Evolutionary conservation across 2,113 vertebrate species (phyloP).

Genomic region (Oreochromis niloticus): DNA sequence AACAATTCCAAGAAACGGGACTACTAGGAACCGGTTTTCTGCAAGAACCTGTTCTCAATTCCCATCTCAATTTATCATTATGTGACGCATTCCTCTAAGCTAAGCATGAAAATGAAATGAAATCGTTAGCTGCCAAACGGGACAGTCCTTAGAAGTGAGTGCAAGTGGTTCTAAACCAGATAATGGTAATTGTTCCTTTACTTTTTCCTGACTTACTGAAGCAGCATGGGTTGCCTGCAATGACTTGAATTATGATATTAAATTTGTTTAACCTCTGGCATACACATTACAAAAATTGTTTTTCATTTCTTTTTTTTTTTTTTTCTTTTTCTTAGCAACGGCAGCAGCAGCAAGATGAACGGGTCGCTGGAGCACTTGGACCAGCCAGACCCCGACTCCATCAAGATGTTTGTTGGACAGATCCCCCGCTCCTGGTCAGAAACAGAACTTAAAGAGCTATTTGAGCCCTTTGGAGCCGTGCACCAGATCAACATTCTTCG

Average conservation of each 20-base stretch:
- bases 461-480: constrained; percentile 94
- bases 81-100: not conserved
- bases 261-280: not conserved
- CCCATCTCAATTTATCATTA: not conserved
- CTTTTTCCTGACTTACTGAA: not conserved
- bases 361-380: constrained; percentile 95
- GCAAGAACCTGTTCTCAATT: not conserved
- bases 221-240: not conserved
- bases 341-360: constrained; percentile 98
- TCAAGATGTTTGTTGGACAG: constrained; percentile 99
- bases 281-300: not conserved
- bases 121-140: not conserved
- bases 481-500: constrained; percentile 98
- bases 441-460: constrained; percentile 98
- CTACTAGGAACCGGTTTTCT: not conserved
- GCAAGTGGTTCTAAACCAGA: not conserved
- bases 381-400: constrained; percentile 94
- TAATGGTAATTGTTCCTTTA: not conserved
- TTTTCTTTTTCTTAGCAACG: constrained; percentile 76
- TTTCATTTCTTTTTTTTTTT: not conserved
- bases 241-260: not conserved
- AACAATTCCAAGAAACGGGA: not conserved
- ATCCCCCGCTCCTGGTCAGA: constrained; percentile 94
- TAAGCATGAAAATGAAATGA: not conserved
- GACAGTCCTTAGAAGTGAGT: not conserved